Base-by-base conservation (phyloP, 2,113 vertebrate species). In the Toxotes chatareus region DNA sequence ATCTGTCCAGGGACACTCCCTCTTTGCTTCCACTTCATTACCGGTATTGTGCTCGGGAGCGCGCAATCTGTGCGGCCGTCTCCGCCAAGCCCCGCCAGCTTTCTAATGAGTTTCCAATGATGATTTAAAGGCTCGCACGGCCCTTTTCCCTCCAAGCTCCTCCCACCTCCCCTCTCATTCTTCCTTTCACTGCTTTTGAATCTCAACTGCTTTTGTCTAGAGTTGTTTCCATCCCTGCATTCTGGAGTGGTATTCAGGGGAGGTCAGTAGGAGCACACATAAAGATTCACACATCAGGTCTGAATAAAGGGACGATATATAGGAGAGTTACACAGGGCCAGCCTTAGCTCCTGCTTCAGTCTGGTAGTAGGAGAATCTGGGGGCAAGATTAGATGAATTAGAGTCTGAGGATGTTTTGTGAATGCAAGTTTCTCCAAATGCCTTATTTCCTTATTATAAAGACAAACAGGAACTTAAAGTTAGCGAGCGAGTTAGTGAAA, bases 41-140 rank as follows among this genome's bases (percentile, higher is more conserved):
- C 92, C 93, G 86, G 78, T 91, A 94, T 94, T 84, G 69, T 94
- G 81, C 78, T 88, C 88, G 87, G 82, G 85, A 83, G 86, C 90
- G 94, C 94, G 94, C 94, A 96, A 94, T 96, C 94, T 96, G 95
- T 94, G 94, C 93, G 91, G 86, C 92, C 84, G 79, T 83, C 92
- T 88, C 86, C 3, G 42, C 86, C 93, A 83, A 82, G 84, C 93
- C 88, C 86, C 2, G 36, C 91, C 94, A 96, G 94, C 94, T 96
- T 96, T 95, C 93, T 96, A 95, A 96, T 96, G 94, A 95, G 68
- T 96, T 96, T 96, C 89, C 93, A 91, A 94, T 93, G 93, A 90
- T 94, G 95, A 96, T 94, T 95, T 95, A 95, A 92, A 87, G 90
- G 93, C 75, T 93, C 62, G 55, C 69, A 80, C 40, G 62, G 66